Evolutionary conservation across 2,888 invertebrate genomes (phyloP), one percentile per base, ranked within the genome.

Genomic region (Agrotis segetum): DNA sequence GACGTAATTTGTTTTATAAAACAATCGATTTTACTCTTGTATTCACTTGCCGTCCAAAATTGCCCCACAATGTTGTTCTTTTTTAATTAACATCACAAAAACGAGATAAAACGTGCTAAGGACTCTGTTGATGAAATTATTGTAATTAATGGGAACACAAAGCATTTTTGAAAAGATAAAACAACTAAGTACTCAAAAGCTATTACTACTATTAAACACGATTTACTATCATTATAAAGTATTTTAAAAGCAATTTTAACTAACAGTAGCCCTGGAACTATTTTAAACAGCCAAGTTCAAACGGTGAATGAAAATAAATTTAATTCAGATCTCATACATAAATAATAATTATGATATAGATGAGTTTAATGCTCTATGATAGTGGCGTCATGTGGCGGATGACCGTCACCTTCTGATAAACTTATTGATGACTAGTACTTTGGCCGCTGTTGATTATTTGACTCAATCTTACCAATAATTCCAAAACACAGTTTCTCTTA

Each of bases 211-310:
- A 67, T 64, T 49, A 58, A 17, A 50, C 44, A 65, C 53, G 63
- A 50, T 40, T 21, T 1, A 53, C 29, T 44, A 46, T 21, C 46
- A 68, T 53, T 53, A 34, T 17, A 13, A 9, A 67, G 44, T 61
- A 58, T 53, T 64, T 61, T 1, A 16, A 14, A 62, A 56, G 47
- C 44, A 17, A 62, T 67, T 46, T 49, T 16, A 21, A 13, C 5
- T 3, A 6, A 50, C 14, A 13, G 29, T 13, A 21, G 1, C 34
- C 49, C 68, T 55, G 14, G 2, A 58, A 50, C 13, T n/a, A 63
- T 65, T 74, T 74, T 49, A 58, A 58, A 24, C 24, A 50, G 40
- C n/a, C 11, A 40, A 59, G 61, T 63, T 60, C 69, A 69, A 75
- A 75, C 75, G 40, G n/a, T 19, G 1, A 34, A 40, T 13, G 2